phyloP scores from a whole-genome alignment of 2,113 vertebrate genomes.

The Ardeotis arabs region DNA sequence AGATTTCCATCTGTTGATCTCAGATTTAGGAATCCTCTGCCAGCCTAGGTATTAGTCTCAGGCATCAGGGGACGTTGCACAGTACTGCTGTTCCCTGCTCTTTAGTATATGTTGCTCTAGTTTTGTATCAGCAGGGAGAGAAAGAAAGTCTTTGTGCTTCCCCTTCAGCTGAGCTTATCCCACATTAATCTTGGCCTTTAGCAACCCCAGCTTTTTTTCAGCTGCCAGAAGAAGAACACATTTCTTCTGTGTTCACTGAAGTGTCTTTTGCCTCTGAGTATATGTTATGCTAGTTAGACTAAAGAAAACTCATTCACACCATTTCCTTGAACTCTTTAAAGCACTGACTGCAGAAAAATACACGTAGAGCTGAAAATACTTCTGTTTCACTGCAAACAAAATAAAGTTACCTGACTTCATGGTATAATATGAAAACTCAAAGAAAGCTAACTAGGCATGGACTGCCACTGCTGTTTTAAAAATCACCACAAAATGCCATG shows the following conservation, averaged over 20 bases:
- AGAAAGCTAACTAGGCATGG: neutral
- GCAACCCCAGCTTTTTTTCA: neutral
- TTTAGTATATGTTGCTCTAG: neutral
- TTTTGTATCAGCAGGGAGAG: neutral
- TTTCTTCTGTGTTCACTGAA: neutral
- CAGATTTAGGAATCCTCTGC: neutral
- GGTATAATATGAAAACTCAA: neutral
- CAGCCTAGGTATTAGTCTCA: neutral
- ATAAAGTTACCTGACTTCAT: neutral
- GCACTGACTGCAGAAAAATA: neutral
- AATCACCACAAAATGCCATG: neutral
- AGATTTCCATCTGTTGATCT: neutral
- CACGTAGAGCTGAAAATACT: rapidly evolving
- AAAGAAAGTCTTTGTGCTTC: neutral
- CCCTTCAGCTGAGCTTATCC: neutral
- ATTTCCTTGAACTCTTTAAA: neutral
- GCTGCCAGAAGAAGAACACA: neutral
- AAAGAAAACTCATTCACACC: neutral
- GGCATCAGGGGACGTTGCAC: neutral
- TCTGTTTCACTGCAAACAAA: neutral
- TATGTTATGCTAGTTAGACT: neutral
- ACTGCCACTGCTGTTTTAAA: neutral
- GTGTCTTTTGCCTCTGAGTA: neutral
- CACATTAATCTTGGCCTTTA: neutral
- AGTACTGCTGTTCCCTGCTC: neutral